phyloP scores from a whole-genome alignment of 2,113 vertebrate genomes.

The Paramormyrops kingsleyae region DNA sequence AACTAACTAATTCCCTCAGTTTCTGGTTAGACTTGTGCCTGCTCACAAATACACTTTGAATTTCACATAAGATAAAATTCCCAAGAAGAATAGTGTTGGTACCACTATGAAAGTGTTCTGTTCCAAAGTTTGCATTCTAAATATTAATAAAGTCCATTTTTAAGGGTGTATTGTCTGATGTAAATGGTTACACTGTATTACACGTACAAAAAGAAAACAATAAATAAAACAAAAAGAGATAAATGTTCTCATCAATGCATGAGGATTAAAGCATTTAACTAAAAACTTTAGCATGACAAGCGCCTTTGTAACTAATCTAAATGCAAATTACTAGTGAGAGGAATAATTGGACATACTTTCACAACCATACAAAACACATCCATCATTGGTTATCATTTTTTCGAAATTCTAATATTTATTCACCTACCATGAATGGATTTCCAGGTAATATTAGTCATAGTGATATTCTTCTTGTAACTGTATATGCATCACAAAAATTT shows the following conservation, averaged over 20 bases:
- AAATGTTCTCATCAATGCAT: neutral
- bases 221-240: slow-evolving; percentile 2
- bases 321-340: neutral
- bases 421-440: neutral
- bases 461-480: neutral
- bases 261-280: slow-evolving; percentile 7
- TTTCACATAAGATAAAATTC: neutral
- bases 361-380: neutral
- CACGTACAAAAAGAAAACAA: neutral
- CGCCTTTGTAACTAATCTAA: slow-evolving; percentile 7
- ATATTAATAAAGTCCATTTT: neutral
- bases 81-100: neutral
- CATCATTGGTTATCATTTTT: neutral
- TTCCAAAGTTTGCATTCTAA: neutral
- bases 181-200: neutral
- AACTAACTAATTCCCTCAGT: neutral
- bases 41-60: neutral
- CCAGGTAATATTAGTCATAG: neutral
- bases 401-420: slow-evolving; percentile 8
- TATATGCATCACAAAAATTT: neutral
- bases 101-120: neutral
- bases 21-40: neutral
- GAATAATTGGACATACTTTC: slow-evolving; percentile 10
- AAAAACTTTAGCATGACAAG: slow-evolving; percentile 9
- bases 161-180: neutral